Percentiles rank a stretch among this genome's conserved stretches.
These are phyloP conservation scores for Apodemia mormo DNA, from an alignment of 2,888 invertebrate genomes.

Conservation along the genomic window DNA sequence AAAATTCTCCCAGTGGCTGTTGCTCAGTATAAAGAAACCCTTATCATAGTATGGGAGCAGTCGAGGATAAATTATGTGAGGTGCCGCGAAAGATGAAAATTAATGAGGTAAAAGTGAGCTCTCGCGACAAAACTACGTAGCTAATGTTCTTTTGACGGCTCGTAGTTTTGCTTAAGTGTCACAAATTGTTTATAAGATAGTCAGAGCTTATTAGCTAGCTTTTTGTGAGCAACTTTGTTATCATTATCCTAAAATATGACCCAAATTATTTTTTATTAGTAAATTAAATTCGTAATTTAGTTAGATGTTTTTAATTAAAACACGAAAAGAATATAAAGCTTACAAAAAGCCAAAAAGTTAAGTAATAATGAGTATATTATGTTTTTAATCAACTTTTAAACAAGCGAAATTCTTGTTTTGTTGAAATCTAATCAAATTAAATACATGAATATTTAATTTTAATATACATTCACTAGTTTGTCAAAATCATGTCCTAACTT, in stretches of 20 bases:
- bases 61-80: conserved; percentile 79
- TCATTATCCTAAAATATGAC: background rate
- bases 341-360: too few species aligned
- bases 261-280: background rate
- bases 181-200: conserved; percentile 23
- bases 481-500: too few species aligned
- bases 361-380: background rate
- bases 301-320: background rate
- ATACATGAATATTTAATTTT: too few species aligned
- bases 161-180: conserved; percentile 34
- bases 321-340: background rate
- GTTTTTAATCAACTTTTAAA: background rate
- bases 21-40: conserved; percentile 64
- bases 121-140: conserved; percentile 40
- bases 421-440: too few species aligned
- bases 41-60: conserved; percentile 77
- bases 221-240: background rate
- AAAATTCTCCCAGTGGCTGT: conserved; percentile 50
- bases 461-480: too few species aligned
- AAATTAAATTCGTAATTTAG: background rate
- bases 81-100: conserved; percentile 77
- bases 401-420: too few species aligned
- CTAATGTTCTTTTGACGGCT: conserved; percentile 34
- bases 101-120: conserved; percentile 78
- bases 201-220: conserved; percentile 15